Conservation (phyloP, 2,888 invertebrate genomes). For the Trachelus tabidus region DNA sequence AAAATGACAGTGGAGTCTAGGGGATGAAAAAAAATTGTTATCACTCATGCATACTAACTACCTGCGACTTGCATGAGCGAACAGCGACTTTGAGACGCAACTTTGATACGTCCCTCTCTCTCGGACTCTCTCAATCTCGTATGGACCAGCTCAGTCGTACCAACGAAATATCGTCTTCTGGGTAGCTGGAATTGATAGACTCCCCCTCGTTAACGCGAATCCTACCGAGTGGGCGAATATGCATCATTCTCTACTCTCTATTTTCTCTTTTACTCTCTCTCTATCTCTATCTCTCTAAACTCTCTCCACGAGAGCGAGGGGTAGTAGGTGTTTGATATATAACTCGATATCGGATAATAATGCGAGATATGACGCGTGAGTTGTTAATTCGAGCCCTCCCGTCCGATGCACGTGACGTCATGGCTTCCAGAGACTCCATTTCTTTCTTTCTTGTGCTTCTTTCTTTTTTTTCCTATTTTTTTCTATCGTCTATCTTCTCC, state of each 20-base stretch:
- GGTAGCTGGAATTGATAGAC: constrained; percentile 57
- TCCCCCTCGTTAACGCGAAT: constrained; percentile 39
- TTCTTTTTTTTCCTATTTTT: background rate
- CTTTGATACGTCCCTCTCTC: constrained; percentile 11
- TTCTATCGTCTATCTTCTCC: background rate
- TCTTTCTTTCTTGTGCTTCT: constrained; percentile 2
- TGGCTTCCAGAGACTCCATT: constrained; percentile 11
- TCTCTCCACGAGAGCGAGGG: constrained; percentile 21
- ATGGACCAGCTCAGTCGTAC: too few species aligned
- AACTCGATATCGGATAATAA: constrained; percentile 63
- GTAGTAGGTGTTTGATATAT: constrained; percentile 56
- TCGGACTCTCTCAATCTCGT: constrained; percentile 3
- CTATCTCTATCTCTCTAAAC: too few species aligned
- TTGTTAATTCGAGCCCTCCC: constrained; percentile 57
- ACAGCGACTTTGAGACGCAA: background rate
- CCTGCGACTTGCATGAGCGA: too few species aligned
- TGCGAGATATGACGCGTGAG: constrained; percentile 60
- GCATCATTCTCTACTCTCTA: constrained; percentile 15
- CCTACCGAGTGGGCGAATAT: constrained; percentile 22
- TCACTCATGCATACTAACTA: too few species aligned
- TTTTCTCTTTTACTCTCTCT: too few species aligned
- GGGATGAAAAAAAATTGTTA: too few species aligned
- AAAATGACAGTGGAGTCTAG: too few species aligned
- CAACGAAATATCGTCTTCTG: constrained; percentile 23
- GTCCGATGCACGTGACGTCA: constrained; percentile 50